These are phyloP conservation scores for Enteromius fasciolatus DNA, from an alignment of 2,797 vertebrate species.

Conservation along the genomic window DNA sequence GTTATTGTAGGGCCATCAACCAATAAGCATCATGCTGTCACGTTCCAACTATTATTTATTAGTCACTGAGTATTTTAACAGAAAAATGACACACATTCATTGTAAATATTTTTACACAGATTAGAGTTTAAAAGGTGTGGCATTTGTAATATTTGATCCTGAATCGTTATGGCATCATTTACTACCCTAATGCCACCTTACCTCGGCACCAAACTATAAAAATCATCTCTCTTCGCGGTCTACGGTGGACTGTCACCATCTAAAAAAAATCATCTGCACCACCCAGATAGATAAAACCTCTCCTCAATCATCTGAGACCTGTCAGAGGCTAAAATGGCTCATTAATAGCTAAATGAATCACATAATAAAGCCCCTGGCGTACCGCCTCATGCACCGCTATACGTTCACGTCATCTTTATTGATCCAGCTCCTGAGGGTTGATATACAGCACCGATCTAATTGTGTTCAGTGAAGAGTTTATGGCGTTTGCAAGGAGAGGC, in stretches of 20 bases:
- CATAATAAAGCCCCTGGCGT: slow-evolving; percentile 70
- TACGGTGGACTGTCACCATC: neutral
- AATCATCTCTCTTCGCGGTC: neutral
- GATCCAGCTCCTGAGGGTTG: slow-evolving; percentile 71
- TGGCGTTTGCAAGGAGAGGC: slow-evolving; percentile 68
- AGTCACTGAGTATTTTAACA: neutral
- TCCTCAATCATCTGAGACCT: slow-evolving; percentile 70
- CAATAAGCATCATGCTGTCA: neutral
- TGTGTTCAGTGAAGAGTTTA: slow-evolving; percentile 75
- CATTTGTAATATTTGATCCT: slow-evolving; percentile 26
- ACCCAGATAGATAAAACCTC: slow-evolving; percentile 66
- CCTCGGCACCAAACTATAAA: neutral
- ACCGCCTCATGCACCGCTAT: slow-evolving; percentile 55
- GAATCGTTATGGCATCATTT: slow-evolving; percentile 5
- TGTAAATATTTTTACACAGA: slow-evolving; percentile 7
- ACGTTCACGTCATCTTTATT: slow-evolving; percentile 74
- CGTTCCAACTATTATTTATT: neutral
- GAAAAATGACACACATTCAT: neutral
- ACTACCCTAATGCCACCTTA: neutral
- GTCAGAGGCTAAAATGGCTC: slow-evolving; percentile 75
- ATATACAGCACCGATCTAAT: slow-evolving; percentile 77
- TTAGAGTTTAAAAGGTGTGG: slow-evolving; percentile 9
- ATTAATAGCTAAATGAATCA: slow-evolving; percentile 81
- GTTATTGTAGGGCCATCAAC: neutral
- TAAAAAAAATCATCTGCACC: slow-evolving; percentile 11